Conservation (phyloP, 64 coral and sea anemone genomes). For the Montipora efflorescens region DNA sequence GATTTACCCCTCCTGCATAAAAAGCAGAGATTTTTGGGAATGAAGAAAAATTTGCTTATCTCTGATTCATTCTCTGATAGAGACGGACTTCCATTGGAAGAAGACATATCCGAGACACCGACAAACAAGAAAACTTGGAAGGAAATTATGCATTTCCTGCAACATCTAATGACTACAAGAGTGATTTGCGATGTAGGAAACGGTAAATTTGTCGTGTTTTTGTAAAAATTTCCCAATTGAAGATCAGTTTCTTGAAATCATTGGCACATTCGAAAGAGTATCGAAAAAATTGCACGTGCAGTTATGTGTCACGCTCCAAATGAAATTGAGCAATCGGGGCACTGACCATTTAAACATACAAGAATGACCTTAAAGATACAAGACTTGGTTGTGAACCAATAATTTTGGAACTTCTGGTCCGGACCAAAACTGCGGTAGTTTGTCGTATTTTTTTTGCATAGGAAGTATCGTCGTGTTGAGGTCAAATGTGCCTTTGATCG, state of each 20-base stretch:
- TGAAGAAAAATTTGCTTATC: not conserved
- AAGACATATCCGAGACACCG: not conserved
- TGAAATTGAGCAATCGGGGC: too few species aligned
- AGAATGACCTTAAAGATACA: too few species aligned
- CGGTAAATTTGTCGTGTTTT: not conserved
- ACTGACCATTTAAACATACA: too few species aligned
- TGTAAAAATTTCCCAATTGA: not conserved
- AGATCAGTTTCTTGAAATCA: not conserved
- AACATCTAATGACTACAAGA: not conserved
- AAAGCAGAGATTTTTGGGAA: not conserved
- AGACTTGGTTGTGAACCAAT: not conserved
- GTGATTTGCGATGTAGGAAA: not conserved
- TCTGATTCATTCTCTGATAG: not conserved
- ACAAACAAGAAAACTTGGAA: not conserved
- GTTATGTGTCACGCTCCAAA: not conserved
- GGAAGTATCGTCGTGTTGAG: too few species aligned
- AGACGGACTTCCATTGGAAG: not conserved
- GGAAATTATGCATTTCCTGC: constrained; percentile 31
- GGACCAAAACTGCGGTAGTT: not conserved
- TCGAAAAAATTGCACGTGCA: not conserved
- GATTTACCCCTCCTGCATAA: not conserved
- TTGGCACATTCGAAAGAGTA: too few species aligned
- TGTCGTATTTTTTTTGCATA: not conserved
- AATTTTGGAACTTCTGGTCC: not conserved
- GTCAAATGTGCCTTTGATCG: too few species aligned